Base-by-base conservation (phyloP, 2,797 vertebrate genomes). In the Sebastes kiyomatsui region DNA sequence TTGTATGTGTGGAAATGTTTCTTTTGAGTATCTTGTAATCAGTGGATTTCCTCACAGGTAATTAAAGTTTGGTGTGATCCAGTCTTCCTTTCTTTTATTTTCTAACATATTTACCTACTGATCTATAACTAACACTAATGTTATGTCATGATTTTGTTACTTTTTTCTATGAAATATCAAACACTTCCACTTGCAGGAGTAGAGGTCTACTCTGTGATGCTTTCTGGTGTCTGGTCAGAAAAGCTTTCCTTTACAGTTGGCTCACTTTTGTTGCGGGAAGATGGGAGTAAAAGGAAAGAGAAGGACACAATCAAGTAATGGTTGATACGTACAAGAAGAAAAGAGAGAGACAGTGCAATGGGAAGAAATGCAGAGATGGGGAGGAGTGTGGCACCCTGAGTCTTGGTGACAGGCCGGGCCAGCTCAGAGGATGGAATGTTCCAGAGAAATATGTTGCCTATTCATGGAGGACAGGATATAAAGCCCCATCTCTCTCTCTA, bases 391-490 rank as follows among this genome's bases (percentile, higher is more conserved):
- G 89, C 84, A 90, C 81, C 82, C 84, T 62, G 85, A 86, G 81
- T 88, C 87, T 85, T 90, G 81, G 92, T 92, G 91, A 91, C 91
- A 90, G 81, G 83, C 87, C 30, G 61, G 80, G 84, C 84, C 81
- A 83, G 87, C 87, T 90, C 86, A 86, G 84, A 85, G 86, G 88
- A 85, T 88, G 92, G 94, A 95, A 93, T 94, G 92, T 94, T 94
- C 92, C 87, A 89, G 72, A 90, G 81, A 92, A 94, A 94, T 92
- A 94, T 94, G 91, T 72, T 88, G 91, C 90, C 88, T 93, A 91
- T 91, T 94, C 92, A 93, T 83, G 85, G 84, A 91, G 85, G 83
- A 92, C 90, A 94, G 92, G 91, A 93, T 91, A 90, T 91, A 92
- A 93, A 88, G 80, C 88, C 60, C 64, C 67, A 79, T 66, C 82